Evolutionary conservation across 2,888 invertebrate genomes (phyloP).

Genomic region (Cryptophagus acutangulus): DNA sequence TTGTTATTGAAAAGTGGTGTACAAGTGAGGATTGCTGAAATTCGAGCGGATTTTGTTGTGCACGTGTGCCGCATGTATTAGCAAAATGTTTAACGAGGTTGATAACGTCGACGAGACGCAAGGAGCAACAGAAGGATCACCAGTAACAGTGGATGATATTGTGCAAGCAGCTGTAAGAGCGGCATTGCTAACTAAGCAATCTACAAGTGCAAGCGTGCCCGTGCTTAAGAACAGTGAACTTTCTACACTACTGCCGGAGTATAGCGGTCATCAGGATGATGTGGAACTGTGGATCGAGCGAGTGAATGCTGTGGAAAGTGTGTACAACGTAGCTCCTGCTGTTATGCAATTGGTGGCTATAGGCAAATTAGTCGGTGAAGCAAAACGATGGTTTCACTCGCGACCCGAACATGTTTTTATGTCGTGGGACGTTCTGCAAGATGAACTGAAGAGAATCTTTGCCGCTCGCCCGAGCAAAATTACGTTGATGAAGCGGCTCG

Average conservation of each 20-base stretch:
- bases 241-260: too few relatives aligned
- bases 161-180: conserved; percentile 10
- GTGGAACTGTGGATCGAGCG: conserved; percentile 12
- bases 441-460: conserved; percentile 11
- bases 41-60: too few relatives aligned
- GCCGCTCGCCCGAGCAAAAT: conserved; percentile 1
- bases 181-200: conserved; percentile 7
- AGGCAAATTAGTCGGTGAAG: conserved; percentile 13
- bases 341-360: conserved; percentile 15
- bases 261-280: too few relatives aligned
- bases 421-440: conserved; percentile 7
- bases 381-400: conserved; percentile 15
- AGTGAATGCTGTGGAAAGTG: conserved; percentile 11
- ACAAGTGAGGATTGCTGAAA: too few relatives aligned
- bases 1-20: too few relatives aligned
- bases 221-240: too few relatives aligned
- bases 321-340: conserved; percentile 13
- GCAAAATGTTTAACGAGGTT: too few relatives aligned
- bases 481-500: too few relatives aligned
- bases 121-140: too few relatives aligned
- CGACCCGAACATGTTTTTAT: too few relatives aligned
- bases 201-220: neutral
- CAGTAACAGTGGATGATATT: conserved; percentile 4
- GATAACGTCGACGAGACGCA: too few relatives aligned
- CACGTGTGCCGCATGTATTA: too few relatives aligned